Base-by-base conservation (phyloP, 2,888 invertebrate species). In the Ophioninae sp. region DNA sequence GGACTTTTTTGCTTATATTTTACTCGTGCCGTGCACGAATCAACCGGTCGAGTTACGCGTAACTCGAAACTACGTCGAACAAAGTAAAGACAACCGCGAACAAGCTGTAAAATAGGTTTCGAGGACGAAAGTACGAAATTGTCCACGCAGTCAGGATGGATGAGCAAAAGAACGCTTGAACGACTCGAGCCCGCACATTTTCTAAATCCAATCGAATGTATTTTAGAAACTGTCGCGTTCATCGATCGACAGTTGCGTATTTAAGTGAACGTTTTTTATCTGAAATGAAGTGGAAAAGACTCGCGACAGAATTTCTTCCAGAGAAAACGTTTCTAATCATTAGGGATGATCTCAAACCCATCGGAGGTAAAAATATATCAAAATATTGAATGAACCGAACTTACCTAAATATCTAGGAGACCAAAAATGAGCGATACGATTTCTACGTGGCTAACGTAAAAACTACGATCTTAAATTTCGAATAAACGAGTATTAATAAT, bases 311-410 rank as follows among this genome's bases (percentile, higher is more conserved):
- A 56, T 87, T 89, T 82, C 74, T 91, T n/a, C 88, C 91, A 7
- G 90, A 92, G 77, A 91, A 91, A 83, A 91, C 91, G 0, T 92
- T 91, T 77, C 81, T 91, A 7, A 88, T 91, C 30, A 88, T 91
- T 68, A 91, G 89, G 72, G 86, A 89, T 81, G 86, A 89, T 82
- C 83, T 88, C 50, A 76, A 86, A 57, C 68, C 84, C 6, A 72
- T 86, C 20, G 70, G 85, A 85, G 87, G 88, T 87, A 82, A 85
- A 62, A 17, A 77, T 65, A 44, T 13, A 50, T 17, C 13, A 10
- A 50, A 6, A 13, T 50, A 30, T 50, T 50, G 0, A 50, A 50
- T 50, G 3, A 17, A 50, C 30, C 3, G 30, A 30, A 30, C 3
- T 30, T 30, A 30, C 3, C 30, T 30, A 30, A 30, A 30, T 30